Evolutionary conservation across 2,113 vertebrate genomes (phyloP).

Genomic region (Pedionomus torquatus): DNA sequence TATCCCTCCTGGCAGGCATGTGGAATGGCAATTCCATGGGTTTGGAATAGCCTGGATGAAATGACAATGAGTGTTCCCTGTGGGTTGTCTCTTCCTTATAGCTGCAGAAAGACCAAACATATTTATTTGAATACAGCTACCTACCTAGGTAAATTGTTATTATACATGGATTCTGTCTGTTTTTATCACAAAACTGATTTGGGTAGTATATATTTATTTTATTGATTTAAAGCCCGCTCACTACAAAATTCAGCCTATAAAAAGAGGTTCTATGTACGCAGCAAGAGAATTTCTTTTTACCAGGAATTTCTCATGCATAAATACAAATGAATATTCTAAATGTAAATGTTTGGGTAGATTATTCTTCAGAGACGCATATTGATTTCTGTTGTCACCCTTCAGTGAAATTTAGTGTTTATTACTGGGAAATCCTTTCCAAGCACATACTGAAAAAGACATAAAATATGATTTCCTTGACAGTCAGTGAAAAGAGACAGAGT

Average conservation of each 20-base stretch:
- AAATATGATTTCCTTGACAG: conserved; percentile 48
- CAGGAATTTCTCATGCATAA: conserved; percentile 29
- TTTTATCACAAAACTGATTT: background rate
- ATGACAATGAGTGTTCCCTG: background rate
- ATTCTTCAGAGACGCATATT: conserved; percentile 49
- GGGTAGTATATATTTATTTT: background rate
- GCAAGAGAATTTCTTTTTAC: background rate
- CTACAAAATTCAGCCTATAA: background rate
- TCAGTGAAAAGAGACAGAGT: conserved; percentile 10
- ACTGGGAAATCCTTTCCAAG: conserved; percentile 55
- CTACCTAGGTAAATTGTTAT: background rate
- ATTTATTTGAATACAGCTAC: background rate
- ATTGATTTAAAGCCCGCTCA: background rate
- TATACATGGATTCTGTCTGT: background rate
- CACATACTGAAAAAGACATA: background rate
- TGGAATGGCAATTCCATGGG: conserved; percentile 58
- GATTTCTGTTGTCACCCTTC: conserved; percentile 64
- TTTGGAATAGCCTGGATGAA: conserved; percentile 5
- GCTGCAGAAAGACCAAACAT: background rate
- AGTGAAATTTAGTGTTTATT: conserved; percentile 57
- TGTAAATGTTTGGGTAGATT: conserved; percentile 63
- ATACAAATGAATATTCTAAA: conserved; percentile 61
- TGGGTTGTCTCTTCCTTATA: background rate
- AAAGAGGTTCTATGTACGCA: background rate
- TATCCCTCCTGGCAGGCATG: conserved; percentile 33